Evolutionary conservation across 2,113 vertebrate genomes (phyloP), one percentile per base, ranked within the genome.

Genomic region (Dasyprocta punctata): DNA sequence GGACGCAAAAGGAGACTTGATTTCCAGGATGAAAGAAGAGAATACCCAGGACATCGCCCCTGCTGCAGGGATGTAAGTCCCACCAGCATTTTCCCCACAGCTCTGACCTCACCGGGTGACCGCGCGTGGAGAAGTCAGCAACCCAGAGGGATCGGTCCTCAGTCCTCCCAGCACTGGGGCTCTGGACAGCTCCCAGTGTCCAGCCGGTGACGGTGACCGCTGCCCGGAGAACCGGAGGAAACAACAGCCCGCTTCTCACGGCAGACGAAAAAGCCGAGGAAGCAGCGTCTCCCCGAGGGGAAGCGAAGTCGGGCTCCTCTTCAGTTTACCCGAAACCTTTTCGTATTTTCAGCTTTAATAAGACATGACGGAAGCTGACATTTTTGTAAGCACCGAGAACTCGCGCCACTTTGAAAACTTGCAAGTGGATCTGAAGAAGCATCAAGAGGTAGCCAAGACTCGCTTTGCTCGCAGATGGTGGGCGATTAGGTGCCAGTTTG

Each of bases 401-500:
- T 96, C 95, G 60, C 96, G 17, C 96, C 96, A 69, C 94, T 97
- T 94, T 96, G 95, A 96, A 98, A 97, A 98, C 97, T 97, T 91
- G 93, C 90, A 49, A 97, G 97, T 94, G 81, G 97, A 96, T 96
- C 75, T 93, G 89, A 97, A 96, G 98, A 97, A 67, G 96, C 97
- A 90, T 82, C 97, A 73, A 60, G 92, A 97, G 96, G 96, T 96
- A 97, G 97, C 96, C 97, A 98, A 98, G 97, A 92, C 77, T 90
- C 41, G 28, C 93, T 90, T 20, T 38, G 89, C 89, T 93, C 96
- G 73, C 98, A 98, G 97, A 98, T 98, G 98, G 98, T 28, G 89
- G 94, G 63, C 82, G 90, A 97, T 98, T 95, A 97, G 96, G 98
- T 92, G 97, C 97, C 97, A 98, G 97, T 97, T 97, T 96, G 95